Percentiles rank a stretch among this genome's conserved stretches.
phyloP scores from a whole-genome alignment of 1,140 invertebrate genomes.

The Psix sp. region DNA sequence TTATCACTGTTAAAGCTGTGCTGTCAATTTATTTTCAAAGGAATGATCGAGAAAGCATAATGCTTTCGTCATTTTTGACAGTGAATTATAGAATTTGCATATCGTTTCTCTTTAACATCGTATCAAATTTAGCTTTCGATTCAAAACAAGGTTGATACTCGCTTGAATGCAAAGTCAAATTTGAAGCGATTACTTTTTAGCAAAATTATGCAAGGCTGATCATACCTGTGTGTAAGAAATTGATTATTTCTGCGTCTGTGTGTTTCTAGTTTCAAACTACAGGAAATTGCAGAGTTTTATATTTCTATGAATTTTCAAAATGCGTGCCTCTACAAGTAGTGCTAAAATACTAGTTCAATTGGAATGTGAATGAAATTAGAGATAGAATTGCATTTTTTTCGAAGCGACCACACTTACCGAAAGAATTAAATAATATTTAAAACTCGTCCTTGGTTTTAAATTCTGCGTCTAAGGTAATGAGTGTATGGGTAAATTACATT shows the following conservation, averaged over 20 bases:
- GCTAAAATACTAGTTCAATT: conserved; percentile 6
- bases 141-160: too few relatives aligned
- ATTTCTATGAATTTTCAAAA: conserved; percentile 4
- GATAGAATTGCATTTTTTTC: conserved; percentile 6
- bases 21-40: too few relatives aligned
- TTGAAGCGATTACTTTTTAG: too few relatives aligned
- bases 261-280: conserved; percentile 23
- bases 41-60: too few relatives aligned
- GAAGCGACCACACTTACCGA: conserved; percentile 49
- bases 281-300: conserved; percentile 7
- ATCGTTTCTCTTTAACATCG: too few relatives aligned
- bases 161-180: conserved; percentile 7
- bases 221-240: too few relatives aligned
- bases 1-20: too few relatives aligned
- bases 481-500: conserved; percentile 43
- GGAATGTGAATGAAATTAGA: conserved; percentile 9
- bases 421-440: conserved; percentile 50
- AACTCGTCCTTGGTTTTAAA: conserved; percentile 51
- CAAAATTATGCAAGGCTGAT: too few relatives aligned
- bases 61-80: too few relatives aligned
- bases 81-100: too few relatives aligned
- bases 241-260: too few relatives aligned
- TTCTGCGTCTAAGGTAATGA: conserved; percentile 43
- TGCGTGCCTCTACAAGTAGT: conserved; percentile 15
- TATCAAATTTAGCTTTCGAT: too few relatives aligned